These are phyloP conservation scores for Crotalus tigris DNA, from an alignment of 2,113 vertebrate genomes.

Conservation along the genomic window DNA sequence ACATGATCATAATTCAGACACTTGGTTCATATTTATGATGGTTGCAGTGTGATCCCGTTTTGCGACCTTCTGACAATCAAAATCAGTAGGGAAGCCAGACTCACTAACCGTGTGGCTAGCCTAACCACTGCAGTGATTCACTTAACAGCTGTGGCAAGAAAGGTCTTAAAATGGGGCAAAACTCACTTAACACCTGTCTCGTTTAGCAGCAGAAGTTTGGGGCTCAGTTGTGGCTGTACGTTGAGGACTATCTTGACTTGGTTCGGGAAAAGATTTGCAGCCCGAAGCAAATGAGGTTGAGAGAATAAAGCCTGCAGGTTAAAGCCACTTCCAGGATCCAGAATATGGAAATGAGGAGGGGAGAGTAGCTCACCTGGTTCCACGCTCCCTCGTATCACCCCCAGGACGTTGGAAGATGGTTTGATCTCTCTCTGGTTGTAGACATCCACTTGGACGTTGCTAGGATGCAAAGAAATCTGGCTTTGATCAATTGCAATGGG, in stretches of 20 bases:
- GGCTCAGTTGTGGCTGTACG: too few relatives aligned
- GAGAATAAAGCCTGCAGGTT: not conserved
- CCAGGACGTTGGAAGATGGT: conserved; percentile 84
- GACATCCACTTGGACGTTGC: conserved; percentile 72
- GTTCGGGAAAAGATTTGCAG: not conserved
- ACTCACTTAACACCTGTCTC: too few relatives aligned
- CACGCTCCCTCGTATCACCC: conserved; percentile 81
- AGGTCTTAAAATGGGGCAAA: too few relatives aligned
- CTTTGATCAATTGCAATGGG: not conserved
- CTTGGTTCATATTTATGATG: too few relatives aligned
- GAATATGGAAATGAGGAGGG: not conserved
- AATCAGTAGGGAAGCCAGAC: too few relatives aligned
- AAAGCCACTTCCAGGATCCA: not conserved
- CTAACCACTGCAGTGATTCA: too few relatives aligned
- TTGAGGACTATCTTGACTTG: not conserved
- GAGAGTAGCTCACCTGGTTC: conserved; percentile 78
- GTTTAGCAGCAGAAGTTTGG: too few relatives aligned
- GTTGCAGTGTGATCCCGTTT: too few relatives aligned
- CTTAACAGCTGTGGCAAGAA: too few relatives aligned
- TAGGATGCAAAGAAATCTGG: not conserved
- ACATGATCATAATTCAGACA: too few relatives aligned
- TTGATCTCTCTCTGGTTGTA: conserved; percentile 67
- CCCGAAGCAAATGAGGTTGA: not conserved
- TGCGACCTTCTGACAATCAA: too few relatives aligned
- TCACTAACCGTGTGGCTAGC: too few relatives aligned